Base-by-base conservation (phyloP, 2,888 invertebrate genomes). In the Drosophila borealis region DNA sequence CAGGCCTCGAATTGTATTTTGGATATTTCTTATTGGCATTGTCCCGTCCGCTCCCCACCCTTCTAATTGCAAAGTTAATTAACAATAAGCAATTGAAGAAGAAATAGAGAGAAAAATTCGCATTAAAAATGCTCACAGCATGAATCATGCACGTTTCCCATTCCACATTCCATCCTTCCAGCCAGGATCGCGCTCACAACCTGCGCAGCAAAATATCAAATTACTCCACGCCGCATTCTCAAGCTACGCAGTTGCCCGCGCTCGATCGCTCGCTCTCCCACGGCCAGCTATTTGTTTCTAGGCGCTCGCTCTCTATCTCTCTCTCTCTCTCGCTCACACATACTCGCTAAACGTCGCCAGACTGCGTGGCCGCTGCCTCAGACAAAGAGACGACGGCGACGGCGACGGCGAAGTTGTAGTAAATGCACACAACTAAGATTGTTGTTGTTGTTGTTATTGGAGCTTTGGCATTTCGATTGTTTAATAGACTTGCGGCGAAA, bases 51-150 rank as follows among this genome's bases (percentile, higher is more conserved):
- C 4, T 4, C 42, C 33, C 3, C 42, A n/a, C 10, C 42, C 44
- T 21, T 3, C 66, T 75, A 85, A 85, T 82, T 89, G 86, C 86
- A 72, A 85, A 85, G 86, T 85, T 85, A 85, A 85, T 86, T 85
- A 89, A 86, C 86, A 85, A 89, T 72, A 55, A 81, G 64, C 64
- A 70, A 59, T 50, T 68, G 42, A 48, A 39, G 46, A 55, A 53
- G 45, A 42, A 53, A 19, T n/a, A 9, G 41, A 14, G 39, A 0
- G 29, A 8, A 46, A 44, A 74, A 68, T 89, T 84, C 80, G 74
- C 74, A 45, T 53, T 73, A 88, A 81, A 73, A 87, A 76, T 60
- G 41, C 62, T 44, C 56, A 41, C 42, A 19, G 45, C 64, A 70
- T 85, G 89, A 85, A 65, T 85, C 89, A 85, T 74, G 3, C 51